Conservation (phyloP, 2,888 invertebrate genomes). For the Lochmaea capreae region DNA sequence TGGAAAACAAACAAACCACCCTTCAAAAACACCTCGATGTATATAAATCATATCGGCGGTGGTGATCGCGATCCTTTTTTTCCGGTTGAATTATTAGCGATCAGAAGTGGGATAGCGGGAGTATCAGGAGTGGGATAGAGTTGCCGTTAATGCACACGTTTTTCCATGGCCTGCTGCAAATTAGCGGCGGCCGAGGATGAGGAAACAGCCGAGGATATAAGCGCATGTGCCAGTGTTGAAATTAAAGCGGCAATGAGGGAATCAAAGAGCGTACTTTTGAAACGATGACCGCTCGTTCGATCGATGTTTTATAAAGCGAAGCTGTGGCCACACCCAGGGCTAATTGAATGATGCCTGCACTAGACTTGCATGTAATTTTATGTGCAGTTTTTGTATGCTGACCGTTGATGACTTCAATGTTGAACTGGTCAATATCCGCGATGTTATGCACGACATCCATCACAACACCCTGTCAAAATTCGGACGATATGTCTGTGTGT, state of each 20-base stretch:
- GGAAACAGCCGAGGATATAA: constrained; percentile 49
- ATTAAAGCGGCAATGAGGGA: constrained; percentile 65
- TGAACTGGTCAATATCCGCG: constrained; percentile 46
- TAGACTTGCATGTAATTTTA: constrained; percentile 61
- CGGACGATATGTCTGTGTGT: constrained; percentile 49
- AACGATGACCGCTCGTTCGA: constrained; percentile 68
- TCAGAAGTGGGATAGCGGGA: constrained; percentile 47
- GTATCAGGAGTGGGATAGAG: constrained; percentile 48
- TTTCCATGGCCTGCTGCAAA: constrained; percentile 57
- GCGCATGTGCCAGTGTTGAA: constrained; percentile 61
- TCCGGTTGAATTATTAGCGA: constrained; percentile 49
- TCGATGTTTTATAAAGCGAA: constrained; percentile 67
- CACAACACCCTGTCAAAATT: constrained; percentile 57
- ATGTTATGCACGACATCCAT: constrained; percentile 58
- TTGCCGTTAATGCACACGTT: constrained; percentile 53
- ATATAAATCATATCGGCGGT: constrained; percentile 54
- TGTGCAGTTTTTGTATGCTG: constrained; percentile 53
- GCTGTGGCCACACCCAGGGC: constrained; percentile 66
- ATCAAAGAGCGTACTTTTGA: constrained; percentile 67
- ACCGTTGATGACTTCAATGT: constrained; percentile 44
- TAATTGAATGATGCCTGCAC: constrained; percentile 66
- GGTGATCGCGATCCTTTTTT: constrained; percentile 48
- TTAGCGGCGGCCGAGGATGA: constrained; percentile 57
- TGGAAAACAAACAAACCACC: constrained; percentile 52
- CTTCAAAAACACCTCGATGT: constrained; percentile 56